Evolutionary conservation across 2,797 vertebrate genomes (phyloP).

Genomic region (Hylomyscus alleni): DNA sequence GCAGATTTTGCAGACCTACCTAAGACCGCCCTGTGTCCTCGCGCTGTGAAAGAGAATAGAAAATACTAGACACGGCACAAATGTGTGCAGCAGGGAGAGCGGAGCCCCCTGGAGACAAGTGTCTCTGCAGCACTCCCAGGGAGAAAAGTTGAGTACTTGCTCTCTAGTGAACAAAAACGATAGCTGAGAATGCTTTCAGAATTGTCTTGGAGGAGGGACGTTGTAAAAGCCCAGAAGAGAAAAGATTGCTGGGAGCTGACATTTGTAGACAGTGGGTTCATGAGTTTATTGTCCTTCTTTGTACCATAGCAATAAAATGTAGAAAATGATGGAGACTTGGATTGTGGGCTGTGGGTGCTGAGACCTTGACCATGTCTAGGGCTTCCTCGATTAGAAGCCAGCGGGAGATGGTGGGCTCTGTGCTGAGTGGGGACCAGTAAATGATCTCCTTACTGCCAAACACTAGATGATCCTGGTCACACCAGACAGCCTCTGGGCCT

Average conservation of each 20-base stretch:
- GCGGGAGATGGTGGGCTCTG: no score
- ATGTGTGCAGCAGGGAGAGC: not conserved
- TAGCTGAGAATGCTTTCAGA: constrained; percentile 29
- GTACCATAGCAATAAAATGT: not conserved
- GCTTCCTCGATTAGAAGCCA: not conserved
- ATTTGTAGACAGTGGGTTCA: not conserved
- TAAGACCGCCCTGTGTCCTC: not conserved
- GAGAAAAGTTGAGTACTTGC: not conserved
- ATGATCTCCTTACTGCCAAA: not conserved
- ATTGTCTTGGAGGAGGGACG: not conserved
- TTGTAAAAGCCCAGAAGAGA: not conserved
- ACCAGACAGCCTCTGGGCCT: not conserved
- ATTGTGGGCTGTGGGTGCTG: not conserved
- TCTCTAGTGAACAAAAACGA: constrained; percentile 26
- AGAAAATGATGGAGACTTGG: not conserved
- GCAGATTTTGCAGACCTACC: not conserved
- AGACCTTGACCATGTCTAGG: not conserved
- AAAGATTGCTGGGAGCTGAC: not conserved
- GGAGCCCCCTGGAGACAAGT: not conserved
- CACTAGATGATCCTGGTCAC: not conserved
- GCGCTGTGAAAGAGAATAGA: constrained; percentile 18
- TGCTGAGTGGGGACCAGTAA: not conserved
- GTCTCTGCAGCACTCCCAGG: not conserved
- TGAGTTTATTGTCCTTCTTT: constrained; percentile 5
- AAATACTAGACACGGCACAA: not conserved